Conservation (phyloP, 2,888 invertebrate genomes). For the Ochropacha duplaris region DNA sequence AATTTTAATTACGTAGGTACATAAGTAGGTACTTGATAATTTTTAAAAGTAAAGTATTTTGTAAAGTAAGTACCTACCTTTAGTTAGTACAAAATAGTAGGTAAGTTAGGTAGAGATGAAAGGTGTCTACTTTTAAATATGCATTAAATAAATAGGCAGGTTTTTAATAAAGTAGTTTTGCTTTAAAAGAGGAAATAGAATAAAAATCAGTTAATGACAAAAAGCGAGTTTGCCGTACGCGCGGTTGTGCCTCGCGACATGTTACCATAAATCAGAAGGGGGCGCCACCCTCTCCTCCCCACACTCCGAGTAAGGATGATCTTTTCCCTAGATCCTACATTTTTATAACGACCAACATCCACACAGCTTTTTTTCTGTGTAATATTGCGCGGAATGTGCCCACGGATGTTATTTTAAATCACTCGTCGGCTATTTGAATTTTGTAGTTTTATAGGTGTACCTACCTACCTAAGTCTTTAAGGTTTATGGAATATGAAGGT, state of each 20-base stretch:
- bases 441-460: background rate
- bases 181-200: slow-evolving; percentile 46
- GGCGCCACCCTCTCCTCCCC: slow-evolving; percentile 56
- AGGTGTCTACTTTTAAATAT: background rate
- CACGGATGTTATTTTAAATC: slow-evolving; percentile 6
- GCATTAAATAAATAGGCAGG: background rate
- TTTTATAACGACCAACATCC: slow-evolving; percentile 77
- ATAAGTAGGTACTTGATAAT: too few species aligned
- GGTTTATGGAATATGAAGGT: too few species aligned
- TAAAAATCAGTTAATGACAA: slow-evolving; percentile 80
- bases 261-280: slow-evolving; percentile 81
- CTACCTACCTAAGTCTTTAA: background rate
- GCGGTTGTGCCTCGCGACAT: slow-evolving; percentile 72
- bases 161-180: background rate
- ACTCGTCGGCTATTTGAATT: background rate
- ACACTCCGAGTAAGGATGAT: slow-evolving; percentile 65
- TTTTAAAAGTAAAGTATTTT: too few species aligned
- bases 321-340: slow-evolving; percentile 80
- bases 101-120: too few species aligned
- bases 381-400: slow-evolving; percentile 38
- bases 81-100: too few species aligned
- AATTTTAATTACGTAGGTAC: too few species aligned
- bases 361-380: slow-evolving; percentile 53
- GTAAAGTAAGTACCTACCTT: too few species aligned
- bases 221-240: slow-evolving; percentile 71